Conservation (phyloP, 2,113 vertebrate genomes). For the Pomatorhinus ruficollis region DNA sequence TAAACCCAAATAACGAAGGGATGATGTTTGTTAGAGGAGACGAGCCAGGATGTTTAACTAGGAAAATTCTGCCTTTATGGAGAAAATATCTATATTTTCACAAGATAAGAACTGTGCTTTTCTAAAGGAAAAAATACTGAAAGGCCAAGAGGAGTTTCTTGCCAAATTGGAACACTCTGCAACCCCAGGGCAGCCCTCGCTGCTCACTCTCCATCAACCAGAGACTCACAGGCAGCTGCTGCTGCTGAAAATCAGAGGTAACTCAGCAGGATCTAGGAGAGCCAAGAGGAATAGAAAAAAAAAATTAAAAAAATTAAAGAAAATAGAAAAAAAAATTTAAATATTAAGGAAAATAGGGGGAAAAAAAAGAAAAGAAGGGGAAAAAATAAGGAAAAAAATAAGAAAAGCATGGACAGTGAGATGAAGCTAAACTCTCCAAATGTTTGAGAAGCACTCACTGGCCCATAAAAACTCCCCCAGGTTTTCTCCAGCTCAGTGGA, state of each 20-base stretch:
- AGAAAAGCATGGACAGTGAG: background rate
- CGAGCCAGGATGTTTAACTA: constrained; percentile 27
- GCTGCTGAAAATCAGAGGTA: background rate
- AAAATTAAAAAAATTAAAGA: background rate
- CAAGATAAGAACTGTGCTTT: constrained; percentile 43
- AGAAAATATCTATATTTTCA: constrained; percentile 45
- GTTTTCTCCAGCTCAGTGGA: background rate
- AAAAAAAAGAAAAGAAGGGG: too few relatives aligned
- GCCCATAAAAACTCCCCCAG: background rate
- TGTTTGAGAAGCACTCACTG: background rate
- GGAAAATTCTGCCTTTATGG: background rate
- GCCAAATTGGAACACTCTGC: background rate
- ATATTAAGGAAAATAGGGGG: background rate
- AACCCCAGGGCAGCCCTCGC: background rate
- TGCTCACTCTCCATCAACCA: background rate
- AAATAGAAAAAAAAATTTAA: too few relatives aligned
- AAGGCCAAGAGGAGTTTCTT: background rate
- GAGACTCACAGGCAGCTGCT: background rate
- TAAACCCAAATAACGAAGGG: background rate
- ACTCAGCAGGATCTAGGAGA: background rate
- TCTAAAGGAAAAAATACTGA: background rate
- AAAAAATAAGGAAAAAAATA: too few relatives aligned
- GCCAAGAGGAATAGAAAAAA: background rate
- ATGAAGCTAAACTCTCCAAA: background rate
- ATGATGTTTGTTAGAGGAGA: constrained; percentile 16